These are phyloP conservation scores for Hirtodrosophila cameraria DNA, from an alignment of 2,888 invertebrate genomes.

Conservation along the genomic window DNA sequence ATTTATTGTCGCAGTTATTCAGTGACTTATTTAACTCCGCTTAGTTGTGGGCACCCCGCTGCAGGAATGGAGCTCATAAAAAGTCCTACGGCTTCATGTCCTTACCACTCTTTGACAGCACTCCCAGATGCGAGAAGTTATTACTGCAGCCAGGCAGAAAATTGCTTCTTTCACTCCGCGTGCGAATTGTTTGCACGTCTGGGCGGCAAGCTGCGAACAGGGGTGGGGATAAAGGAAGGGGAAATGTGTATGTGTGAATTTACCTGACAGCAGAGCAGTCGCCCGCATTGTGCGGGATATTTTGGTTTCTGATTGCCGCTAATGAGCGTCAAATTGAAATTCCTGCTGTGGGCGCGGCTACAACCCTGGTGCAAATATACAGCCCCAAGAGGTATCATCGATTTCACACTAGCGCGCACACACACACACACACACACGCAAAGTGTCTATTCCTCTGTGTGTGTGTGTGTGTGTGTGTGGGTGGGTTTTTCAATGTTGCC, in stretches of 20 bases:
- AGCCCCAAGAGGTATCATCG: slow-evolving; percentile 31
- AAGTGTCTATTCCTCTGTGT: not conserved
- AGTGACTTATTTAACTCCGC: slow-evolving; percentile 41
- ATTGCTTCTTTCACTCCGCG: slow-evolving; percentile 70
- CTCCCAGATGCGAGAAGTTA: slow-evolving; percentile 54
- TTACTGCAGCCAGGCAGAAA: slow-evolving; percentile 72
- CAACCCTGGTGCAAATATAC: not conserved
- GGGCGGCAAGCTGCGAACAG: not conserved
- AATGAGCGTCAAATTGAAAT: slow-evolving; percentile 75
- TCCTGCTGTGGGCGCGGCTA: slow-evolving; percentile 43
- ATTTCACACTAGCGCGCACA: slow-evolving; percentile 40
- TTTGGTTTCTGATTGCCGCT: slow-evolving; percentile 60
- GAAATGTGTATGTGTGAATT: not conserved
- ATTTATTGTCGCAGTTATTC: slow-evolving; percentile 44
- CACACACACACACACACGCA: slow-evolving; percentile 1
- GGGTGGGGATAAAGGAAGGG: not conserved
- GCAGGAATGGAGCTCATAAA: slow-evolving; percentile 5
- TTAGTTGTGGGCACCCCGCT: not conserved
- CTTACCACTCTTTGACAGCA: slow-evolving; percentile 28
- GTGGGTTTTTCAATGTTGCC: slow-evolving; percentile 6
- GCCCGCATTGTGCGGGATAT: slow-evolving; percentile 40
- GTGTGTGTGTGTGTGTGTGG: not conserved
- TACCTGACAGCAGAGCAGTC: slow-evolving; percentile 25
- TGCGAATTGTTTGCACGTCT: slow-evolving; percentile 51
- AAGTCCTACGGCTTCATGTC: slow-evolving; percentile 1